These are phyloP conservation scores for Tenthredo mesomela DNA, from an alignment of 2,888 invertebrate species.

Conservation along the genomic window DNA sequence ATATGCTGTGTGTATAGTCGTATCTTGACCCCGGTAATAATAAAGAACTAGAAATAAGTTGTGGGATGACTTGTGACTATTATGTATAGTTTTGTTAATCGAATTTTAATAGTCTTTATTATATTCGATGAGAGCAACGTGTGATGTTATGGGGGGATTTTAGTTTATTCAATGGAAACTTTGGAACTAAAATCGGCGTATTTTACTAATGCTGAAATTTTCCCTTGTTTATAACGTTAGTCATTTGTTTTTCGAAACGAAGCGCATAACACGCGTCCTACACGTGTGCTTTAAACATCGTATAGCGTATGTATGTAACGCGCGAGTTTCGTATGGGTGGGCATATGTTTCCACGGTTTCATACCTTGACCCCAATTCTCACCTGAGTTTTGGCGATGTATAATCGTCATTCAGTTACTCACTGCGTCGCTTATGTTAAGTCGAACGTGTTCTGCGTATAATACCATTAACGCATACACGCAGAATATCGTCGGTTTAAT, in stretches of 20 bases:
- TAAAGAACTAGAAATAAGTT: neutral
- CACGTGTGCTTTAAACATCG: neutral
- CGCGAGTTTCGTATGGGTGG: neutral
- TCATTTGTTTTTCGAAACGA: slow-evolving; percentile 43
- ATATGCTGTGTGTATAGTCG: neutral
- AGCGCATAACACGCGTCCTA: slow-evolving; percentile 13
- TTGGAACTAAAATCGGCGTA: neutral
- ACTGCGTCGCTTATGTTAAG: neutral
- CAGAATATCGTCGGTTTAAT: neutral
- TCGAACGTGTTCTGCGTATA: neutral
- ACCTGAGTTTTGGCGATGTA: slow-evolving; percentile 44
- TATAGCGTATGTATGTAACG: neutral
- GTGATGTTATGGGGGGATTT: neutral
- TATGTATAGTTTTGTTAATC: slow-evolving; percentile 3
- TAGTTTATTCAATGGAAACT: neutral
- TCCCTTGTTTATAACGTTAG: slow-evolving; percentile 26
- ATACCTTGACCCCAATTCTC: slow-evolving; percentile 41
- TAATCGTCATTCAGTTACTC: neutral
- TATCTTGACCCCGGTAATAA: slow-evolving; percentile 33
- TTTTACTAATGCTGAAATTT: neutral
- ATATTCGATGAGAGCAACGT: neutral
- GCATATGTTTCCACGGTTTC: neutral
- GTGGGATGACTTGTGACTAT: neutral
- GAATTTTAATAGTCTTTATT: slow-evolving; percentile 32
- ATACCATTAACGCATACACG: neutral